Conservation (phyloP, 2,797 vertebrate species). For the Enteromius treurensis region DNA sequence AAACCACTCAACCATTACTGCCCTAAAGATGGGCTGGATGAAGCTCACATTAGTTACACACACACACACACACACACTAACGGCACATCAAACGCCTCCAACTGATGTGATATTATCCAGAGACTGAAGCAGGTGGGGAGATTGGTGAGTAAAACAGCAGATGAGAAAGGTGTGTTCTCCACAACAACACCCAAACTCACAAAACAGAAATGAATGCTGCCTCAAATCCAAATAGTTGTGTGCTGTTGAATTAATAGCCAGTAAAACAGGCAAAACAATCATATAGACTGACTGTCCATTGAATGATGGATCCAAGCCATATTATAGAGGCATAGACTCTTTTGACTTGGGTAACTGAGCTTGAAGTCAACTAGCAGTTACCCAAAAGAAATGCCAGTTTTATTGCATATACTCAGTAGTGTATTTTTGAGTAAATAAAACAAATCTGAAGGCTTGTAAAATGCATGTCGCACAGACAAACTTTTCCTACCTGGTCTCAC, state of each 20-base stretch:
- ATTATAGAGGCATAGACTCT: not conserved
- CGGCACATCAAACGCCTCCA: constrained; percentile 8
- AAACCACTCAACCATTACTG: constrained; percentile 50
- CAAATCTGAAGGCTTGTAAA: not conserved
- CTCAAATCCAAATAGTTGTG: constrained; percentile 8
- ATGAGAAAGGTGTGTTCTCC: constrained; percentile 22
- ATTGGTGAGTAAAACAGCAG: constrained; percentile 18
- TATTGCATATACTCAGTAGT: not conserved
- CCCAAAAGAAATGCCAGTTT: not conserved
- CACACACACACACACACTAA: constrained; percentile 19
- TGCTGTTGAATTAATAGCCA: not conserved
- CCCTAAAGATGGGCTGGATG: constrained; percentile 40
- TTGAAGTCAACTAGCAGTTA: not conserved
- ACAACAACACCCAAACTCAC: constrained; percentile 22
- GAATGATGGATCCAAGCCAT: not conserved
- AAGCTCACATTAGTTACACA: constrained; percentile 26
- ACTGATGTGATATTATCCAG: constrained; percentile 41
- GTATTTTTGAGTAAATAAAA: too few relatives aligned
- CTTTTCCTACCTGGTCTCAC: too few relatives aligned
- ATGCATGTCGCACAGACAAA: not conserved
- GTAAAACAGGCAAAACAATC: not conserved
- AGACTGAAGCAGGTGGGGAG: constrained; percentile 35
- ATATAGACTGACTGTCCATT: not conserved
- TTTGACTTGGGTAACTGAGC: not conserved
- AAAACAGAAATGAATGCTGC: constrained; percentile 15